Percentiles rank a stretch among this genome's conserved stretches.
phyloP scores from a whole-genome alignment of 2,888 invertebrate species.

The Macropis europaea region DNA sequence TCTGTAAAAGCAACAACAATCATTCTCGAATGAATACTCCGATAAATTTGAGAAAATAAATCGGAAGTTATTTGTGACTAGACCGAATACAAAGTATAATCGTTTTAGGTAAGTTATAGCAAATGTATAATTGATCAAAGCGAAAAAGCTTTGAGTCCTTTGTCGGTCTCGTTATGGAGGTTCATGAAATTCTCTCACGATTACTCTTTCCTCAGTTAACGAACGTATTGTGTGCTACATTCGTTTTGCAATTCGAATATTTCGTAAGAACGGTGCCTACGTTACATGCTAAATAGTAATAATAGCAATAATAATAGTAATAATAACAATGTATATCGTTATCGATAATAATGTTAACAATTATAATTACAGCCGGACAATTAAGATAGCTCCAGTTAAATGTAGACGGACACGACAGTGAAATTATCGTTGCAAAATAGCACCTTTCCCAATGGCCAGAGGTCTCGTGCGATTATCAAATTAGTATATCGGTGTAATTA shows the following conservation, averaged over 20 bases:
- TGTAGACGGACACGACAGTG: conserved; percentile 32
- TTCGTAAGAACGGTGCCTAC: conserved; percentile 28
- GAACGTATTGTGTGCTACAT: conserved; percentile 8
- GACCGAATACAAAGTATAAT: conserved; percentile 25
- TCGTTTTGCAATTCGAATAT: conserved; percentile 24
- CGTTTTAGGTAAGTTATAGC: background rate
- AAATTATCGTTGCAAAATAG: conserved; percentile 68
- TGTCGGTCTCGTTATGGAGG: conserved; percentile 43
- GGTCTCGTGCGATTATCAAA: conserved; percentile 47
- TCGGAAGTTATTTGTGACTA: too few relatives aligned
- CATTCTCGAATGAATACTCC: too few relatives aligned
- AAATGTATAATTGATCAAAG: conserved; percentile 10
- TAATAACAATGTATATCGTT: conserved; percentile 39
- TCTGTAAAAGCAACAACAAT: too few relatives aligned
- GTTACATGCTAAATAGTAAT: conserved; percentile 32
- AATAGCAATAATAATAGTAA: conserved; percentile 24
- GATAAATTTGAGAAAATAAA: too few relatives aligned
- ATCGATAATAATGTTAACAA: conserved; percentile 37
- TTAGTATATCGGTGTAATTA: background rate
- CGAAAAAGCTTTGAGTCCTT: conserved; percentile 20
- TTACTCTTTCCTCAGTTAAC: conserved; percentile 15
- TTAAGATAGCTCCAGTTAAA: conserved; percentile 37
- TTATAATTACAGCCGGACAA: conserved; percentile 44
- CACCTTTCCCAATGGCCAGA: conserved; percentile 71
- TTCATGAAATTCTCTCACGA: conserved; percentile 37